A percentile compares a stretch with the other conserved stretches of the same genome.
Evolutionary conservation across 2,113 vertebrate genomes (phyloP).

Genomic region (Abramis brama): DNA sequence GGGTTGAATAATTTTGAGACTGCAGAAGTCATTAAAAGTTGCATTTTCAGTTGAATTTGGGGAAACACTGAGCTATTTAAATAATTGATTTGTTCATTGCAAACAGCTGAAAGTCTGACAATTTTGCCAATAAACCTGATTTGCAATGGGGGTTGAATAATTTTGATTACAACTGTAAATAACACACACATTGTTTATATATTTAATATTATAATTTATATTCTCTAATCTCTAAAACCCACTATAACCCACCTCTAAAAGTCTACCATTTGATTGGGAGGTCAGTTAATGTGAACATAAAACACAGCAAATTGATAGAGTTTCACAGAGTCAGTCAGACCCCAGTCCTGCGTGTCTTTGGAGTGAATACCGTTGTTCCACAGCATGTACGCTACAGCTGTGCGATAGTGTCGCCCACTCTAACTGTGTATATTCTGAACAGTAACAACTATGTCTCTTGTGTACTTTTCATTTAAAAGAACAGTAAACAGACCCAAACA

Average conservation of each 20-base stretch:
- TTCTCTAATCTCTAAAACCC: background rate
- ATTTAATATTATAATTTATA: too few species aligned
- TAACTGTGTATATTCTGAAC: background rate
- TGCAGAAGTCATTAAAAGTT: too few species aligned
- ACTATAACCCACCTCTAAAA: background rate
- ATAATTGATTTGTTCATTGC: too few species aligned
- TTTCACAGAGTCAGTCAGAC: background rate
- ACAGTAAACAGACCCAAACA: background rate
- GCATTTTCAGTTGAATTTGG: too few species aligned
- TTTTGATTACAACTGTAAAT: too few species aligned
- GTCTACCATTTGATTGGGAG: background rate
- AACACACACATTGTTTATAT: too few species aligned
- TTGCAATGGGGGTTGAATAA: too few species aligned
- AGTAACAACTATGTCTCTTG: constrained; percentile 1
- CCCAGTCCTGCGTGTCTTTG: background rate
- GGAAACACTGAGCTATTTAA: too few species aligned
- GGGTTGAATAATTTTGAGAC: too few species aligned
- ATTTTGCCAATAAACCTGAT: too few species aligned
- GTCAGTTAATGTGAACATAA: background rate
- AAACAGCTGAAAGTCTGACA: too few species aligned
- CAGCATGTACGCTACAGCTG: background rate
- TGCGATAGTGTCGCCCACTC: background rate
- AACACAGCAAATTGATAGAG: background rate
- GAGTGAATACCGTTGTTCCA: background rate
- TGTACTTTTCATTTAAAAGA: background rate